Evolutionary conservation across 1,140 invertebrate species (phyloP).

Genomic region (Palaemon carinicauda): DNA sequence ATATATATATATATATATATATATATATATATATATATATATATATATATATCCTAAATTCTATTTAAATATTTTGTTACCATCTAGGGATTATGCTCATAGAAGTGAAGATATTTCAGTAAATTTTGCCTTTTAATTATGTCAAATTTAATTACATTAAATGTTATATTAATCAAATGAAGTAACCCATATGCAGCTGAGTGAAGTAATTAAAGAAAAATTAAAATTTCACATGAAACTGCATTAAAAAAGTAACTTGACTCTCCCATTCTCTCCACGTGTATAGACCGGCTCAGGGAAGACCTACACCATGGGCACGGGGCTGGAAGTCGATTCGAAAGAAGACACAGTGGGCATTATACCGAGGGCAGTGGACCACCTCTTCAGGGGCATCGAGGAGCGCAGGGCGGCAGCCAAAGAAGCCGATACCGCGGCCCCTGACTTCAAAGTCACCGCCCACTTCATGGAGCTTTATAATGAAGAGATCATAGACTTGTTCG

Average conservation of each 20-base stretch:
- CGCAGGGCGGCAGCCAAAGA: conserved; percentile 72
- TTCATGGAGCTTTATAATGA: conserved; percentile 96
- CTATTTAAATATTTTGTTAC: too few species aligned
- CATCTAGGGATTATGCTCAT: too few species aligned
- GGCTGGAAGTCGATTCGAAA: conserved; percentile 78
- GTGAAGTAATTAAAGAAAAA: too few species aligned
- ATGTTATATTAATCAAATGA: too few species aligned
- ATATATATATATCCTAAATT: too few species aligned
- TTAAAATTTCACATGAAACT: not conserved
- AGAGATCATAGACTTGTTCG: conserved; percentile 91
- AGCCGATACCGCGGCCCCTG: conserved; percentile 74
- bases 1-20: too few species aligned
- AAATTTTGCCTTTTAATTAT: too few species aligned
- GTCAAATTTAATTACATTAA: too few species aligned
- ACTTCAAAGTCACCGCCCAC: conserved; percentile 80
- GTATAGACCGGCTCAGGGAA: conserved; percentile 92
- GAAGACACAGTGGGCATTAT: conserved; percentile 86
- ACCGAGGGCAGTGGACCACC: conserved; percentile 88
- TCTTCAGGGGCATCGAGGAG: conserved; percentile 83
- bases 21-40: too few species aligned
- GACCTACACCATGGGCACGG: conserved; percentile 99
- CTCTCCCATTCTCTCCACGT: conserved; percentile 26
- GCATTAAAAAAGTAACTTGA: not conserved
- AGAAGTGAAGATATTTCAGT: too few species aligned
- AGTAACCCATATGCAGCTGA: too few species aligned